Evolutionary conservation across 2,113 vertebrate genomes (phyloP).

Genomic region (Porphyrio hochstetteri): DNA sequence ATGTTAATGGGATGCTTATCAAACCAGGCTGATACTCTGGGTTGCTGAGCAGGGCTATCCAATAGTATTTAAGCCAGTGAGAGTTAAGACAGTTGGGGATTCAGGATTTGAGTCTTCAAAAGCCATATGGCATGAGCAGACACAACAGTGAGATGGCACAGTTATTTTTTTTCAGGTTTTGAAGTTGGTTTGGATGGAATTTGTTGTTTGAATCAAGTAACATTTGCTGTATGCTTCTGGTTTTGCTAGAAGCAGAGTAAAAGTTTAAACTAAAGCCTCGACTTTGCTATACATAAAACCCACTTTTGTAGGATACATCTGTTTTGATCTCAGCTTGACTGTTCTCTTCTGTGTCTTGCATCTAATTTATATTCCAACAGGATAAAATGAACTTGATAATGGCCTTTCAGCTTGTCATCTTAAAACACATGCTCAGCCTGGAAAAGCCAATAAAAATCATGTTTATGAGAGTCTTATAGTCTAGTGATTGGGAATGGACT

Average conservation of each 20-base stretch:
- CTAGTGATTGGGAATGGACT: background rate
- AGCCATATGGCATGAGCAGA: background rate
- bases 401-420: conserved; percentile 54
- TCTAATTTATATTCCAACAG: conserved; percentile 42
- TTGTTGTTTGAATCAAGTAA: background rate
- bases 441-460: background rate
- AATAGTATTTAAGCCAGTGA: background rate
- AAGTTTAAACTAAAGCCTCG: background rate
- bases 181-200: background rate
- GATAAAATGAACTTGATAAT: conserved; percentile 49
- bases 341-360: background rate
- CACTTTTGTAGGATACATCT: background rate
- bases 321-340: conserved; percentile 2
- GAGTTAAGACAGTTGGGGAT: background rate
- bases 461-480: background rate
- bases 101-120: background rate
- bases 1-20: background rate
- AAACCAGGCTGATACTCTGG: background rate
- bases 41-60: background rate
- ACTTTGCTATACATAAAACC: background rate
- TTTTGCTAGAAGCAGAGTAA: background rate
- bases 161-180: background rate
- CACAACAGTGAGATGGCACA: background rate
- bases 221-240: background rate
- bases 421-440: background rate